Base-by-base conservation (phyloP, 2,888 invertebrate species). In the Lutraria lutraria region DNA sequence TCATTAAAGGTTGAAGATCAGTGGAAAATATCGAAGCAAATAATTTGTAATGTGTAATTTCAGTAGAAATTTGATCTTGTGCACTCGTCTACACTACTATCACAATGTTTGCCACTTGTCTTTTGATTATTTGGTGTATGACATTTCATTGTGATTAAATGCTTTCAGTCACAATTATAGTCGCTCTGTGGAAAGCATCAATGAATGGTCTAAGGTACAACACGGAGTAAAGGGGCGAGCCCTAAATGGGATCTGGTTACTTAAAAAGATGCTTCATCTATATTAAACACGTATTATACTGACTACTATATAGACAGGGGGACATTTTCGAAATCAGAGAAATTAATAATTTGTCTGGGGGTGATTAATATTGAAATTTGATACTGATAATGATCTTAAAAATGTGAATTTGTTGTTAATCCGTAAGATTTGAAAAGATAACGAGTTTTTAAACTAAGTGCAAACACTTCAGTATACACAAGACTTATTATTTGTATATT, bases 21-120 rank as follows among this genome's bases (percentile, higher is more conserved):
- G 83, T 72, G 13, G 85, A 81, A 76, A 86, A 86, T 72, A 90
- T 89, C 87, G 89, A 89, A 79, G 92, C 90, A 86, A 90, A 91
- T 92, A 92, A 93, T 93, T 93, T 93, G 92, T 92, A 92, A 93
- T 92, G 91, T 92, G 91, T 92, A 90, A 93, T 92, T 93, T 92
- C 31, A 88, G 86, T 87, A 83, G 93, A 92, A 92, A 92, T 87
- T 86, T 83, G 83, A 93, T 90, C 87, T 79, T 90, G 25, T 90
- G 92, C 89, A 90, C 92, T 86, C 63, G 87, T 86, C 68, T 81
- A 85, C 86, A 85, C 83, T 72, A 54, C 81, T 72, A 87, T 68
- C 82, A 72, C n/a, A 54, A 72, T 89, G 83, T 82, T 89, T 79
- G 29, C 84, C 60, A 83, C 83, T 87, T 83, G 89, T 84, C 89